Percentiles rank a stretch among this genome's conserved stretches.
phyloP scores from a whole-genome alignment of 2,113 vertebrate genomes.

The Buteo buteo region DNA sequence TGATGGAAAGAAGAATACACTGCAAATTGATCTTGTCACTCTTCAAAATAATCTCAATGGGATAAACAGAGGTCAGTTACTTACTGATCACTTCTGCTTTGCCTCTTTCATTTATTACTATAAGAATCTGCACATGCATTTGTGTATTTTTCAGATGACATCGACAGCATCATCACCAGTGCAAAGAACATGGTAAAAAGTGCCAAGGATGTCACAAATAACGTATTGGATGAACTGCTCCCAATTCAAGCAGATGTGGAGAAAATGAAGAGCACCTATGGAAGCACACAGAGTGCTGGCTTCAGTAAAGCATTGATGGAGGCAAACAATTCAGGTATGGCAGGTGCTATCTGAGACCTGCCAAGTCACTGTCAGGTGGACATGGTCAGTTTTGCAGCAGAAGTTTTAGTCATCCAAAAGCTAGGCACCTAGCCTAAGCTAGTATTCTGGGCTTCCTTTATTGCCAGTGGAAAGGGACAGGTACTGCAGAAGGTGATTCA shows the following conservation, averaged over 20 bases:
- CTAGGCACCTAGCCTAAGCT: background rate
- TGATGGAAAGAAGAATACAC: constrained; percentile 72
- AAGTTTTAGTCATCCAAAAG: background rate
- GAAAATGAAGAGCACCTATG: constrained; percentile 70
- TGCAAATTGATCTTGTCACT: constrained; percentile 72
- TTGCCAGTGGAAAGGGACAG: background rate
- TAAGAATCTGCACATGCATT: background rate
- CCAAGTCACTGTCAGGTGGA: background rate
- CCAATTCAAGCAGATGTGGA: constrained; percentile 80
- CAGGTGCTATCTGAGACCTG: background rate
- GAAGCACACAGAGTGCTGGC: constrained; percentile 51
- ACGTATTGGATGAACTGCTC: constrained; percentile 76
- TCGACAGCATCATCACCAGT: constrained; percentile 66
- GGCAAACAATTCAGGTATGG: constrained; percentile 73
- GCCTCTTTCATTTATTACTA: background rate
- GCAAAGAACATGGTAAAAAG: constrained; percentile 76
- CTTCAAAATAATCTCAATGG: constrained; percentile 65
- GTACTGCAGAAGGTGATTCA: background rate
- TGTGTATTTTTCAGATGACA: constrained; percentile 76
- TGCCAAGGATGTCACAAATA: constrained; percentile 70
- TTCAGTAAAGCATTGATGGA: constrained; percentile 70
- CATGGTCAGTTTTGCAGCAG: background rate
- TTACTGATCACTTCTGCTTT: background rate
- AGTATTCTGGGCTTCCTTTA: background rate
- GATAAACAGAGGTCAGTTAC: constrained; percentile 79